Percentiles rank a stretch among this genome's conserved stretches.
These are phyloP conservation scores for Rhinogobio ventralis DNA, from an alignment of 2,797 vertebrate species.

Conservation along the genomic window DNA sequence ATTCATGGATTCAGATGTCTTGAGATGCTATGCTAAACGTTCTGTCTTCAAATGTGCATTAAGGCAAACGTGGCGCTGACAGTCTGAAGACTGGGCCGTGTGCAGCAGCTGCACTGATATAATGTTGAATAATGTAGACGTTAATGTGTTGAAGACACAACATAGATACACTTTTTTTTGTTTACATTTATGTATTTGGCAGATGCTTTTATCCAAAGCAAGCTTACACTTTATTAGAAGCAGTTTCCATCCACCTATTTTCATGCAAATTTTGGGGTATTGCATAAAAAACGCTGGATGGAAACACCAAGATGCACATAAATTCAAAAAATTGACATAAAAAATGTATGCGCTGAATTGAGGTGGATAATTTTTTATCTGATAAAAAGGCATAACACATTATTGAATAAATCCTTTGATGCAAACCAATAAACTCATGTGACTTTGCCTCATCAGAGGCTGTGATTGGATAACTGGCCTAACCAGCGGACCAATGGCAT, in stretches of 20 bases:
- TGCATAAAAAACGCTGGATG: neutral
- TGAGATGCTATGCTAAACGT: slow-evolving; percentile 14
- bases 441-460: neutral
- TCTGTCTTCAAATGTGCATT: slow-evolving; percentile 24
- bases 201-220: neutral
- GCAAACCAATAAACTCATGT: neutral
- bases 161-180: no score
- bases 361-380: no score
- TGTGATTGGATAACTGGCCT: neutral
- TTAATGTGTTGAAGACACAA: no score
- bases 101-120: neutral
- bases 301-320: no score
- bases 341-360: no score
- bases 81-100: neutral
- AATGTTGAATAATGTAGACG: neutral
- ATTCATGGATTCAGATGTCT: slow-evolving; percentile 37
- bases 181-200: neutral
- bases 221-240: no score
- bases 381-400: no score
- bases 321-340: no score
- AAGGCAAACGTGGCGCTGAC: neutral
- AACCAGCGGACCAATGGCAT: neutral
- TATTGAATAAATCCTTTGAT: neutral
- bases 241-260: neutral
- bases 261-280: neutral